Evolutionary conservation across 2,113 vertebrate species (phyloP), one percentile per base, ranked within the genome.

Genomic region (Calyptommatus sinebrachiatus): DNA sequence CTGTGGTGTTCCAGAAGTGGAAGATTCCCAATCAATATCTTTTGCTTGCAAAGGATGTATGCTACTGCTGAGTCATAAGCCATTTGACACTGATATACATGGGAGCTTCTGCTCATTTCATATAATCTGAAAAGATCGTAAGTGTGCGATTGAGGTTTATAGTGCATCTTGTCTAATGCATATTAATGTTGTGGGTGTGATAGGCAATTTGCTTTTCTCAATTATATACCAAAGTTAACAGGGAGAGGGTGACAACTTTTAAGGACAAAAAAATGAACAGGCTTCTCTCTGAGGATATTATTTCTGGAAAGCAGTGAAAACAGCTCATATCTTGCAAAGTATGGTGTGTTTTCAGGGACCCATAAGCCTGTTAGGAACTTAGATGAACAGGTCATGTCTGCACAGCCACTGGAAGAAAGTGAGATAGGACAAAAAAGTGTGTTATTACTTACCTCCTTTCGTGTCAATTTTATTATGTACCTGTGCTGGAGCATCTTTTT

Each of bases 51-150:
- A 18, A 57, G 53, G 14, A 57, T 18, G 53, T 57, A 18, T 57
- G 53, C 18, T 57, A 57, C 53, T 57, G 53, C 53, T 57, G 12
- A 57, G 53, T 57, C 53, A 57, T 57, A 57, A 57, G 12, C 53
- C 53, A 18, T 57, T 18, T 57, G 53, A 57, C 53, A 57, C 18
- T 57, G 53, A 18, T 57, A 79, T 88, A 82, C n/a, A 63, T 53
- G 14, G n/a, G 81, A 6, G 4, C 0, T 0, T 63, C 57, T 78
- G 78, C 21, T 69, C 1, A n/a, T 82, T 79, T 21, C 2, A 11
- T 28, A 71, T 46, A 10, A 14, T n/a, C 16, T 46, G 60, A 76
- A 21, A 60, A 60, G 50, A 10, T 2, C 18, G 1, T 65, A 65
- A 76, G 18, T 14, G 14, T 48, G 21, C 20, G 14, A n/a, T 14